phyloP scores from a whole-genome alignment of 92 coral and sea anemone species.

The Scolanthus callimorphus region DNA sequence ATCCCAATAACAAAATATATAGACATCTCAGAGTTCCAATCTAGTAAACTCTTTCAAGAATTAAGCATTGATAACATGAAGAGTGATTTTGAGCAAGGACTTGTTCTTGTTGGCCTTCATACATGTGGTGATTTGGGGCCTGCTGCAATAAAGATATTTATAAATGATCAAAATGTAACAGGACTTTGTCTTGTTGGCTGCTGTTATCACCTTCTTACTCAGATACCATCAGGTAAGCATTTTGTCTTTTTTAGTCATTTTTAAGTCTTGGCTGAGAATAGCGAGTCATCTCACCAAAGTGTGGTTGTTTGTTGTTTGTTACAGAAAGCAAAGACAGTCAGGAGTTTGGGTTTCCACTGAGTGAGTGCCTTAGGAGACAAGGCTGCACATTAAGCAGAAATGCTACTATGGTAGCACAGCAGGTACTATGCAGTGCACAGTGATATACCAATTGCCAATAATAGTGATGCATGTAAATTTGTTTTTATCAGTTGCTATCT shows the following conservation, averaged over 20 bases:
- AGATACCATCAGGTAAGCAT: constrained; percentile 4
- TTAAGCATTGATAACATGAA: neutral
- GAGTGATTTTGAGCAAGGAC: constrained; percentile 7
- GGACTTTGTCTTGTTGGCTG: constrained; percentile 80
- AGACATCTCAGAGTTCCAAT: neutral
- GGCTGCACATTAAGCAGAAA: constrained; percentile 60
- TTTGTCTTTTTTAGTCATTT: too few relatives aligned
- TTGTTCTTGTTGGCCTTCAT: constrained; percentile 71
- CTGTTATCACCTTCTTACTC: constrained; percentile 76
- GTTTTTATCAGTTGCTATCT: too few relatives aligned
- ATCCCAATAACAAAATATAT: constrained; percentile 1
- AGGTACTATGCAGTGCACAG: constrained; percentile 48
- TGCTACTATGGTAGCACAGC: constrained; percentile 94
- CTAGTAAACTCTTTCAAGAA: neutral
- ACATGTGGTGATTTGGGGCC: constrained; percentile 88
- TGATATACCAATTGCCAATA: too few relatives aligned
- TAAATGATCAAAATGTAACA: constrained; percentile 46
- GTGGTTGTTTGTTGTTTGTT: too few relatives aligned
- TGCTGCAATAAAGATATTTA: constrained; percentile 58
- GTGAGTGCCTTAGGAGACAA: constrained; percentile 55
- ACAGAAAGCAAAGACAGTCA: too few relatives aligned
- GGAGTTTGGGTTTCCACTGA: constrained; percentile 67
- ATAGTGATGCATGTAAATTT: too few relatives aligned
- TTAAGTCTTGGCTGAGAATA: too few relatives aligned
- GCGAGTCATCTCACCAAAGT: too few relatives aligned